A percentile compares a stretch with the other conserved stretches of the same genome.
These are phyloP conservation scores for Siphlonurus alternatus DNA, from an alignment of 2,888 invertebrate species.

Conservation along the genomic window DNA sequence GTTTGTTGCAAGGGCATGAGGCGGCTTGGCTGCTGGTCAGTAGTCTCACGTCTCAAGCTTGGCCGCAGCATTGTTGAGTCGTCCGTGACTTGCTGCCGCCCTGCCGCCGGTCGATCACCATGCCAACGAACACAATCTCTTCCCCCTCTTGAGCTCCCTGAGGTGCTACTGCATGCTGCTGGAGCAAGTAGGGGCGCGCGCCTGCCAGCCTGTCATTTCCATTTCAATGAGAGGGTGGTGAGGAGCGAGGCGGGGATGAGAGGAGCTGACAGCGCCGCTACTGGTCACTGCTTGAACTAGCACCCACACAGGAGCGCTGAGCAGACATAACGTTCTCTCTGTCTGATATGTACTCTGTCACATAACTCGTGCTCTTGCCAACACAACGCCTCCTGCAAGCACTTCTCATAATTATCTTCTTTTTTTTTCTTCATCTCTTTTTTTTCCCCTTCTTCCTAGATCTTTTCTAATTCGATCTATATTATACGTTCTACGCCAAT, in stretches of 20 bases:
- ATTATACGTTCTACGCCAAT: too few species aligned
- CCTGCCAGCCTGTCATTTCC: not conserved
- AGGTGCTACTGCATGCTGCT: not conserved
- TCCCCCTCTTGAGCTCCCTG: not conserved
- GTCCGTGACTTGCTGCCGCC: not conserved
- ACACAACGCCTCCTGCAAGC: too few species aligned
- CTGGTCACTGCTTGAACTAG: not conserved
- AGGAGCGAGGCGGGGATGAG: not conserved
- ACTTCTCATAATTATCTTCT: too few species aligned
- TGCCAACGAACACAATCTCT: not conserved
- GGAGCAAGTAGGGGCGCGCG: not conserved
- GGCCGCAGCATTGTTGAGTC: not conserved
- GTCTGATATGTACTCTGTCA: too few species aligned
- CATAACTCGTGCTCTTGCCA: too few species aligned
- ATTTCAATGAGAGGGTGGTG: not conserved
- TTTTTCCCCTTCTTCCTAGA: too few species aligned
- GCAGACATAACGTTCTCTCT: too few species aligned
- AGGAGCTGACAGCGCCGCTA: not conserved
- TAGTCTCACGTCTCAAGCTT: too few species aligned
- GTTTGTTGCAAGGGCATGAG: too few species aligned
- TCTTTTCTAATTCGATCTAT: too few species aligned
- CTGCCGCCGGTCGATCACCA: not conserved
- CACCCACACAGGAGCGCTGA: not conserved
- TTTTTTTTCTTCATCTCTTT: too few species aligned
- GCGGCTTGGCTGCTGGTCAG: too few species aligned